Percentiles rank a stretch among this genome's conserved stretches.
Evolutionary conservation across 2,797 vertebrate species (phyloP).

Genomic region (Lycodopsis pacificus): DNA sequence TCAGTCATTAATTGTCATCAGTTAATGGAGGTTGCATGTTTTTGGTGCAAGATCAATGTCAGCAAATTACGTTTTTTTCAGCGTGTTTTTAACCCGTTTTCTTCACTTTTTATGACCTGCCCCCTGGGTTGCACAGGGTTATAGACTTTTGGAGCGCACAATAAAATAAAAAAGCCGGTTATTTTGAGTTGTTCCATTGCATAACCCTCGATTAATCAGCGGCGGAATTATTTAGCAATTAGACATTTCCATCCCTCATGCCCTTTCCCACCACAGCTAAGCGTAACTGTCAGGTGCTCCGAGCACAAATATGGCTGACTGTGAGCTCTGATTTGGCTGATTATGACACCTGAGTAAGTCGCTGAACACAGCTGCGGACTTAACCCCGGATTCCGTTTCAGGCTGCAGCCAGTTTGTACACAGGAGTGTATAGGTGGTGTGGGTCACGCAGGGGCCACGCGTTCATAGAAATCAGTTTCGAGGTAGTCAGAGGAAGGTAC

Average conservation of each 20-base stretch:
- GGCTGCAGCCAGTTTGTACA: slow-evolving; percentile 52
- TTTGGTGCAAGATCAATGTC: background rate
- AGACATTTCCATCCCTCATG: slow-evolving; percentile 39
- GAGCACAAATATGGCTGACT: slow-evolving; percentile 58
- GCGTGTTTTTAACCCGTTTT: background rate
- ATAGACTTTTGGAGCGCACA: background rate
- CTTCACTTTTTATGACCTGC: background rate
- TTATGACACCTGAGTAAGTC: slow-evolving; percentile 62
- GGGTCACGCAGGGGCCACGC: slow-evolving; percentile 46
- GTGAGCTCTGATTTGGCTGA: slow-evolving; percentile 63
- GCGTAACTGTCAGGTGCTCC: slow-evolving; percentile 46
- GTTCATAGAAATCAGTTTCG: slow-evolving; percentile 71
- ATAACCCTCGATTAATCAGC: slow-evolving; percentile 34
- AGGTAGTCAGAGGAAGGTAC: slow-evolving; percentile 62
- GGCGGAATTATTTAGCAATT: slow-evolving; percentile 42
- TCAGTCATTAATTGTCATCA: background rate
- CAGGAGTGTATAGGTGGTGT: slow-evolving; percentile 43
- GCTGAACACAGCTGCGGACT: slow-evolving; percentile 60
- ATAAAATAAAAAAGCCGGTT: background rate
- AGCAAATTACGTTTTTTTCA: background rate
- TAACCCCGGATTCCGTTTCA: slow-evolving; percentile 65
- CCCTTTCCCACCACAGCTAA: slow-evolving; percentile 36
- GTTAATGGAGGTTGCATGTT: background rate
- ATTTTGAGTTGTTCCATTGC: slow-evolving; percentile 22
- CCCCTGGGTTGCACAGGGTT: background rate